These are phyloP conservation scores for Choristoneura rosaceana DNA, from an alignment of 2,888 invertebrate genomes.

Conservation along the genomic window DNA sequence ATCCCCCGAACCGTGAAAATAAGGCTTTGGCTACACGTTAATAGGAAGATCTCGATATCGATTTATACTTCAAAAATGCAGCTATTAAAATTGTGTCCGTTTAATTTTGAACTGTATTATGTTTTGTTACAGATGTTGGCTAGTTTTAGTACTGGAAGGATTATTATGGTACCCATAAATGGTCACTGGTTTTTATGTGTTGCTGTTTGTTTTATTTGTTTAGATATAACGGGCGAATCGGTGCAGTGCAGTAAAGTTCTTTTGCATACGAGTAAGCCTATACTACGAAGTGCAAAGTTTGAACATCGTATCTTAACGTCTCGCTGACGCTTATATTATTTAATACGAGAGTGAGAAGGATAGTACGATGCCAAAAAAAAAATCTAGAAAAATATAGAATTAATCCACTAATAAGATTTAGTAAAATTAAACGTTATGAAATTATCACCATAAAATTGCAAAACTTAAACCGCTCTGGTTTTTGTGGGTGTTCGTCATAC, in stretches of 20 bases:
- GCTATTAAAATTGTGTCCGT: background rate
- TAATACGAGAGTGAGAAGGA: no score
- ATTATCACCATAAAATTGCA: no score
- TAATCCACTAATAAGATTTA: no score
- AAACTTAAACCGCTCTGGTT: no score
- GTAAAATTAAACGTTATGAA: no score
- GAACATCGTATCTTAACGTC: no score
- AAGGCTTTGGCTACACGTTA: conserved; percentile 59
- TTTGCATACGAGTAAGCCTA: no score
- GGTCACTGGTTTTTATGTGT: conserved; percentile 66
- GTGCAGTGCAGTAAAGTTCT: conserved; percentile 39
- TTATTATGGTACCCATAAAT: conserved; percentile 43
- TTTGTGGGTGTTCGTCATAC: no score
- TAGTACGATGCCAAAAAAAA: no score
- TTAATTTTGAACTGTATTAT: conserved; percentile 48
- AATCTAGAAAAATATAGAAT: no score
- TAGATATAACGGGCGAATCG: conserved; percentile 49
- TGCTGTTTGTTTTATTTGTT: conserved; percentile 64
- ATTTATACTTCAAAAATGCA: conserved; percentile 61
- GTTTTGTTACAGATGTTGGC: conserved; percentile 17
- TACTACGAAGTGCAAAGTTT: no score
- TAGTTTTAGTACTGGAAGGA: background rate
- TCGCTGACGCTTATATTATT: no score
- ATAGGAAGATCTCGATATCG: conserved; percentile 77
- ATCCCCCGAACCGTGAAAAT: background rate